Conservation (phyloP, 2,113 vertebrate species). For the Psettodes erumei region DNA sequence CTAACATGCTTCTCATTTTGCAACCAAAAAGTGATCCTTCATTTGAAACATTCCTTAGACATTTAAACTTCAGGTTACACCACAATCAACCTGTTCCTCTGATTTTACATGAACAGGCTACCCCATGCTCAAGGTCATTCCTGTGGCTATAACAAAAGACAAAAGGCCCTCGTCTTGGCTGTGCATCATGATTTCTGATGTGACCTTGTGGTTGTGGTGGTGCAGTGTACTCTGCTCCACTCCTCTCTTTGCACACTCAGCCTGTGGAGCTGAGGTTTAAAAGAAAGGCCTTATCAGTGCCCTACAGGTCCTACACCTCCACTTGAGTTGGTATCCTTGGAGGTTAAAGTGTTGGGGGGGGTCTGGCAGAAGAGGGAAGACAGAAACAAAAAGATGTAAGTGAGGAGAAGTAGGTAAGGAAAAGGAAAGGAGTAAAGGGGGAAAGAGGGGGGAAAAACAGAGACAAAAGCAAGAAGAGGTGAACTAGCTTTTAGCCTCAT, state of each 20-base stretch:
- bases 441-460: background rate
- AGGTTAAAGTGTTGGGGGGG: constrained; percentile 28
- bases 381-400: constrained; percentile 22
- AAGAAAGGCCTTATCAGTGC: constrained; percentile 79
- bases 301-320: constrained; percentile 78
- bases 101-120: constrained; percentile 14
- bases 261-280: constrained; percentile 69
- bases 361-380: constrained; percentile 12
- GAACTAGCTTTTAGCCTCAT: constrained; percentile 17
- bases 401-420: constrained; percentile 13
- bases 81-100: background rate
- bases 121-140: background rate
- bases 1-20: constrained; percentile 39
- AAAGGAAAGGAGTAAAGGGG: constrained; percentile 7
- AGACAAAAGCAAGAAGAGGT: constrained; percentile 7
- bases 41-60: background rate
- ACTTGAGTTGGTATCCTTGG: constrained; percentile 49
- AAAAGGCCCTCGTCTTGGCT: constrained; percentile 41
- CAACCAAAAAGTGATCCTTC: constrained; percentile 5
- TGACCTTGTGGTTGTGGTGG: constrained; percentile 35
- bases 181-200: constrained; percentile 34
- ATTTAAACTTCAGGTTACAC: constrained; percentile 7
- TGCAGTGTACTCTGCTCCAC: constrained; percentile 40
- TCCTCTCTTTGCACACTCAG: constrained; percentile 61
- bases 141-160: constrained; percentile 25